Evolutionary conservation across 2,888 invertebrate species (phyloP), one percentile per base, ranked within the genome.

Genomic region (Anorthoa munda): DNA sequence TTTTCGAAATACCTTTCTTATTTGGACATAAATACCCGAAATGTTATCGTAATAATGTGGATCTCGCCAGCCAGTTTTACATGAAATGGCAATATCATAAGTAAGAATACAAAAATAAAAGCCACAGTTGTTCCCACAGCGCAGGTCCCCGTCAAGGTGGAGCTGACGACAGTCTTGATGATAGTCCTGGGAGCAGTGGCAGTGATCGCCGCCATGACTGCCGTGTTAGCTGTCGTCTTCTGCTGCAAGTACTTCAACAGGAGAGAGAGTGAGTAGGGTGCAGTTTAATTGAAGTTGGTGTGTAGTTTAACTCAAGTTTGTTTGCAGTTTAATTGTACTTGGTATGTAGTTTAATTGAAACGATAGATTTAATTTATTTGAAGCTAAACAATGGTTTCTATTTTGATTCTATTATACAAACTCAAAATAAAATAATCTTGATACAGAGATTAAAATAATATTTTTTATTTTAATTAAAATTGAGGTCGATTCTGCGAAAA

Each of bases 101-200:
- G 66, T 18, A 67, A 53, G 59, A 60, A n/a, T n/a, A n/a, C n/a
- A n/a, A 67, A 45, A 21, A 81, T 81, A 75, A 81, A 84, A 76
- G 53, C 21, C 53, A 63, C 48, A 81, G 81, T 81, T 70, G 51
- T 80, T 5, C 72, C 83, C 72, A 51, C 96, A 97, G 97, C 97
- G 48, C 97, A 97, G 86, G 97, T 95, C 0, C 95, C 98, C 58
- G 98, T 98, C 71, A 97, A 98, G 85, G 98, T 98, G 85, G 98
- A 98, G 91, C 96, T 99, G 88, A 98, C 98, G 13, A 98, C 99
- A 0, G 97, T 98, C 11, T 96, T 99, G 68, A 98, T 98, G 26
- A 97, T 98, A 74, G 97, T 99, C 45, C 97, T 98, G 66, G 97
- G 97, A 2, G 96, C 98, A 64, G 98, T 98, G 45, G 98, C 98